Evolutionary conservation across 2,888 invertebrate species (phyloP), one percentile per base, ranked within the genome.

Genomic region (Heliconius aoede): DNA sequence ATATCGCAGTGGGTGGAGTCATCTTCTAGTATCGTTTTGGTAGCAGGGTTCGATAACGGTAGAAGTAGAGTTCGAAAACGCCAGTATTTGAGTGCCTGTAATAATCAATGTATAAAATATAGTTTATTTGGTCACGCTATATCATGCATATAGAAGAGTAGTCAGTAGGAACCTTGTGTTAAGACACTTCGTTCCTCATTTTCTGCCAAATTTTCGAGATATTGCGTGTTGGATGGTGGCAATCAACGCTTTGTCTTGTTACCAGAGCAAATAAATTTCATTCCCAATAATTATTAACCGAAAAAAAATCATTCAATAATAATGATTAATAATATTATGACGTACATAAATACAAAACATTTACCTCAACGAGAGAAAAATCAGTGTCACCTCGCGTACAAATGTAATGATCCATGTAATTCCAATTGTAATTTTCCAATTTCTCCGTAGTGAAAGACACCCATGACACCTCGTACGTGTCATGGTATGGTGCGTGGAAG

Each of bases 391-490:
- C 99, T 78, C 98, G 95, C 0, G 98, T 98, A 86, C 99, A 99
- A 81, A 99, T 98, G 88, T 99, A 99, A 89, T 99, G 98, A 92
- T 99, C 99, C 93, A 99, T 96, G 87, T 98, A 98, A 91, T 99
- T 99, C 99, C 99, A 99, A 92, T 98, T 99, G 88, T 98, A 99
- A 83, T 97, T 98, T 91, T 99, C 99, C 74, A 99, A 92, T 87
- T 98, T 98, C 91, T 99, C 99, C 0, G 98, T 98, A 1, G 97
- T 97, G 90, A 99, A 99, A 64, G 98, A 97, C 0, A 98, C 98
- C 95, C 98, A 98, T 0, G 99, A 99, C 60, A 98, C 97, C 88
- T 99, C 99, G 88, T 99, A 99, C 0, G 97, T 97, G 82, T 97
- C 97, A 88, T 98, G 98, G 91, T 98, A 97, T 0, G 98, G 98